A percentile compares a stretch with the other conserved stretches of the same genome.
Conservation (phyloP, 2,113 vertebrate species). For the Haliaeetus leucogaster region DNA sequence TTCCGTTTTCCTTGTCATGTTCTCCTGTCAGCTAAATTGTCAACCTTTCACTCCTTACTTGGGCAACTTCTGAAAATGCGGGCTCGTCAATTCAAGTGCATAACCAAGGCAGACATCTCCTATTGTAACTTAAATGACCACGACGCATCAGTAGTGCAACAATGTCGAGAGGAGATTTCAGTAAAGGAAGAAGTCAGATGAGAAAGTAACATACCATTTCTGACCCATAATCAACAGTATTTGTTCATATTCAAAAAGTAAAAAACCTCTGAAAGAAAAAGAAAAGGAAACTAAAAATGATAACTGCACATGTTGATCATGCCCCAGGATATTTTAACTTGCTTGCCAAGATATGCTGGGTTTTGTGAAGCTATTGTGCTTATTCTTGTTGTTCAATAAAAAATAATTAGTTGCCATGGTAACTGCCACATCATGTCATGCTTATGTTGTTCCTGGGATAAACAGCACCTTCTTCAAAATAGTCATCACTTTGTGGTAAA, state of each 20-base stretch:
- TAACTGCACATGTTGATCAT: constrained; percentile 20
- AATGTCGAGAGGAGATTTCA: neutral
- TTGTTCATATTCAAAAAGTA: neutral
- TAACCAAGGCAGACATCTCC: neutral
- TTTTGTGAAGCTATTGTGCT: constrained; percentile 51
- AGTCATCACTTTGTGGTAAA: constrained; percentile 16
- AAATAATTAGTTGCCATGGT: constrained; percentile 61
- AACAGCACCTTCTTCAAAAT: constrained; percentile 45
- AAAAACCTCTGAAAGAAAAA: neutral
- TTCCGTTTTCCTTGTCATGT: neutral
- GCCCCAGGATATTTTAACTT: constrained; percentile 53
- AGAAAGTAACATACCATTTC: neutral
- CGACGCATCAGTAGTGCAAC: fast-evolving
- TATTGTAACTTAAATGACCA: neutral
- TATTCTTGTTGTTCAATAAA: constrained; percentile 62
- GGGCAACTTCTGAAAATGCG: neutral
- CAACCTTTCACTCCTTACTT: constrained; percentile 26
- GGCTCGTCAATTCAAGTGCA: neutral
- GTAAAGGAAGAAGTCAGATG: neutral
- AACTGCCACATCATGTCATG: constrained; percentile 57
- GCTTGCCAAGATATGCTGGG: constrained; percentile 38
- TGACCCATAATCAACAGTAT: neutral
- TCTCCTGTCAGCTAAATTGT: constrained; percentile 38
- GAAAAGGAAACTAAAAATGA: neutral
- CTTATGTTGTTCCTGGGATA: constrained; percentile 55